Conservation (phyloP, 2,113 vertebrate species). For the Plecturocebus donacophilus region DNA sequence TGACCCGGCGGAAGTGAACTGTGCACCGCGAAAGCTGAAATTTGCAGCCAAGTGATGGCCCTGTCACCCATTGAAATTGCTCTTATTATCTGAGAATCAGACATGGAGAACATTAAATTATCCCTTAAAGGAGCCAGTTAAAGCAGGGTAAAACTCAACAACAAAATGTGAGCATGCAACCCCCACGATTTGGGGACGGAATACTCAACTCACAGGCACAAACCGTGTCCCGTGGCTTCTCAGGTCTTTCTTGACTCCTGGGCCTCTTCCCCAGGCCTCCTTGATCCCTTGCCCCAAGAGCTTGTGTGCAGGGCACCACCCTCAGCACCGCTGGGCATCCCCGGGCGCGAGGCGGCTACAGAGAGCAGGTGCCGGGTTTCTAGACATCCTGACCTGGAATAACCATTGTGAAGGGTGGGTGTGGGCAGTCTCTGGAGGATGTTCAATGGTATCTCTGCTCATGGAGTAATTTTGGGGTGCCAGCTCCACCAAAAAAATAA, state of each 20-base stretch:
- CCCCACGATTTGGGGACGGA: background rate
- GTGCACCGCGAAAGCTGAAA: no score
- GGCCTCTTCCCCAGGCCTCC: background rate
- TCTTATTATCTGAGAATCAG: background rate
- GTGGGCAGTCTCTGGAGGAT: background rate
- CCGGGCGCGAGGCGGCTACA: background rate
- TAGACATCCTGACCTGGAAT: background rate
- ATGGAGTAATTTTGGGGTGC: background rate
- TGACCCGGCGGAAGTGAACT: background rate
- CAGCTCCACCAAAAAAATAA: background rate
- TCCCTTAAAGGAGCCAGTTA: background rate
- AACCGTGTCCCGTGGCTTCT: background rate
- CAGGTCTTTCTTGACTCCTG: background rate
- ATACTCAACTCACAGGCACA: rapidly evolving
- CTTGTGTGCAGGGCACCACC: background rate
- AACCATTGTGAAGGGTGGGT: background rate
- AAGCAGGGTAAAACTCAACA: background rate
- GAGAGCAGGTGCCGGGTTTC: background rate
- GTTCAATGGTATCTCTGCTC: background rate
- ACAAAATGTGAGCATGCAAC: background rate
- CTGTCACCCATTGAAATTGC: background rate
- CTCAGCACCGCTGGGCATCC: background rate
- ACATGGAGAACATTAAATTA: background rate
- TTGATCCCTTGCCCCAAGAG: background rate
- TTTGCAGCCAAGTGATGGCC: background rate